These are phyloP conservation scores for Parauchenoglanis ngamensis DNA, from an alignment of 2,797 vertebrate genomes.

Conservation along the genomic window DNA sequence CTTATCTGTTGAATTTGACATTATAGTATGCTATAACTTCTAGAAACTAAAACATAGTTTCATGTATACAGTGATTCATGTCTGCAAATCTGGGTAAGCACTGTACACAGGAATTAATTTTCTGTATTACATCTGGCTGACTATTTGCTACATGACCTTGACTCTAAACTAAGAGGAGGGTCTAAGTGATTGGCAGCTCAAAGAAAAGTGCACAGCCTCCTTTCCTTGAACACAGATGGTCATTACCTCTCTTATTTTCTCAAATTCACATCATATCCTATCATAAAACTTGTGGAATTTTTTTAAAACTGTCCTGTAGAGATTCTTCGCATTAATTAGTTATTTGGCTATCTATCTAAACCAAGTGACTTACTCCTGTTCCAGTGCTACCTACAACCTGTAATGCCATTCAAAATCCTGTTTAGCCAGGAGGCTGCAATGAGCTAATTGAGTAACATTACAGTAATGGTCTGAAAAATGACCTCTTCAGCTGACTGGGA, in stretches of 20 bases:
- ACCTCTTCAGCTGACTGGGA: slow-evolving; percentile 65
- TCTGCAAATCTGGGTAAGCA: not conserved
- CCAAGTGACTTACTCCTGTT: not conserved
- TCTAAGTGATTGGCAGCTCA: not conserved
- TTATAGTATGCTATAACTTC: not conserved
- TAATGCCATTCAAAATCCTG: not conserved
- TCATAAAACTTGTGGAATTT: not conserved
- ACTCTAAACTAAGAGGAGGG: not conserved
- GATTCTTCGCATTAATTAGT: not conserved
- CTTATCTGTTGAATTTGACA: not conserved
- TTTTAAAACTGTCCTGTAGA: not conserved
- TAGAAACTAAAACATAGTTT: not conserved
- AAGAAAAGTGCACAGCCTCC: not conserved
- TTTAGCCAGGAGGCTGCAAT: not conserved
- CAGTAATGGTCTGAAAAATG: slow-evolving; percentile 43
- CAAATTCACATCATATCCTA: not conserved
- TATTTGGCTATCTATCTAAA: not conserved
- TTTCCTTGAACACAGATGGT: not conserved
- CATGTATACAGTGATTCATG: not conserved
- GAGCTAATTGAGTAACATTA: slow-evolving; percentile 18
- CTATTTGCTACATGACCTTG: not conserved
- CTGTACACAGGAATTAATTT: not conserved
- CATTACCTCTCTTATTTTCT: not conserved
- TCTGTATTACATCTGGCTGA: not conserved
- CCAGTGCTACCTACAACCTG: not conserved